These are phyloP conservation scores for Campaea margaritaria DNA, from an alignment of 2,888 invertebrate genomes.

Conservation along the genomic window DNA sequence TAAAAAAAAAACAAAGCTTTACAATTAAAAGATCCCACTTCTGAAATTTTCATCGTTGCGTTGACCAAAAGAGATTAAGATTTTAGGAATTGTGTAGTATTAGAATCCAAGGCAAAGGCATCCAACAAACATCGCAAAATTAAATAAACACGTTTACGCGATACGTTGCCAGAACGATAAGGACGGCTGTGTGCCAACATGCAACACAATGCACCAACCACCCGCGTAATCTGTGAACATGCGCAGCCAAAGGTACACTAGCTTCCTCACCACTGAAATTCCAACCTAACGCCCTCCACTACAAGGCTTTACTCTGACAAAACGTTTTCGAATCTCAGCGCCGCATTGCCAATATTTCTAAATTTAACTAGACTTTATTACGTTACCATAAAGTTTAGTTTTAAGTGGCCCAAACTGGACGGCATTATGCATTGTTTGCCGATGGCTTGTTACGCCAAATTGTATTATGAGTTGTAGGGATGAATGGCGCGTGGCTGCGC, in stretches of 20 bases:
- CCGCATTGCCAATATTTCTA: slow-evolving; percentile 10
- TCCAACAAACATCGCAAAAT: slow-evolving; percentile 20
- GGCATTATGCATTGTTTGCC: slow-evolving; percentile 44
- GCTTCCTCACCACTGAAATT: slow-evolving; percentile 14
- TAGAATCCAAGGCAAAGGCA: neutral
- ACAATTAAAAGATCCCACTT: too few species aligned
- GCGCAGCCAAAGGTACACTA: slow-evolving; percentile 31
- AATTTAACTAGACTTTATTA: slow-evolving; percentile 21
- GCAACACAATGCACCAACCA: slow-evolving; percentile 40
- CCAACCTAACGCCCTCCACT: slow-evolving; percentile 15
- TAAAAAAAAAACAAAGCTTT: too few species aligned
- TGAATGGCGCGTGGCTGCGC: slow-evolving; percentile 30
- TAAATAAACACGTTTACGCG: slow-evolving; percentile 25
- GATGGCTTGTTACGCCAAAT: slow-evolving; percentile 46
- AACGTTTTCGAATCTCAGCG: slow-evolving; percentile 16
- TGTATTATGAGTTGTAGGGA: slow-evolving; percentile 44
- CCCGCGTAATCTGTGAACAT: slow-evolving; percentile 43
- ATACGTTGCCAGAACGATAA: slow-evolving; percentile 35
- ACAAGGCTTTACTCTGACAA: slow-evolving; percentile 28
- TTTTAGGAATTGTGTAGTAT: neutral
- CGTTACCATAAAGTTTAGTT: slow-evolving; percentile 26
- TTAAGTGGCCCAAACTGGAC: slow-evolving; percentile 23
- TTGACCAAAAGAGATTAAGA: too few species aligned
- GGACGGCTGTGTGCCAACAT: slow-evolving; percentile 38
- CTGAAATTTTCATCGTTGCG: too few species aligned